phyloP scores from a whole-genome alignment of 37 sponge, comb jelly and placozoan species.

The Diacarnus erythraeanus region DNA sequence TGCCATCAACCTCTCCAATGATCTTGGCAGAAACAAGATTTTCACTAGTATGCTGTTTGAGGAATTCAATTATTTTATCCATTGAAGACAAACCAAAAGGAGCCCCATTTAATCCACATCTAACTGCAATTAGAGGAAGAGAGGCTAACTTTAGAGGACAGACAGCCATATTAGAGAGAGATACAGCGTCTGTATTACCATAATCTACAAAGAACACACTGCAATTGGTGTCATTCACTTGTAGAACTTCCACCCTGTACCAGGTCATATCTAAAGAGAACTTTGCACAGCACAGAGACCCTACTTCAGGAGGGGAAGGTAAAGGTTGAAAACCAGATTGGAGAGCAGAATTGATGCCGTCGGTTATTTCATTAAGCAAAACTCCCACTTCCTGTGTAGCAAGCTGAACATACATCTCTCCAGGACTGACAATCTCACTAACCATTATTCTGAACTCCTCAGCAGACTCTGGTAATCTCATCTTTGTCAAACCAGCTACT shows the following conservation, averaged over 20 bases:
- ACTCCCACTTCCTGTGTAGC: slow-evolving; percentile 7
- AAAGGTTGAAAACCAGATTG: neutral
- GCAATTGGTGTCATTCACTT: neutral
- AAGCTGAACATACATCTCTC: slow-evolving; percentile 16
- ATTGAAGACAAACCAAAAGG: slow-evolving; percentile 1
- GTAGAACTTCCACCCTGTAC: slow-evolving; percentile 56
- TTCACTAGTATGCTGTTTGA: neutral
- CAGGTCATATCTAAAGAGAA: slow-evolving; percentile 61
- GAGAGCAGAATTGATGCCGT: neutral
- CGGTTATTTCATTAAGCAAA: neutral
- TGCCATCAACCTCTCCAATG: neutral
- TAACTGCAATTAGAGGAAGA: slow-evolving; percentile 22
- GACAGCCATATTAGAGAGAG: neutral
- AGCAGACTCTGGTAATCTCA: neutral
- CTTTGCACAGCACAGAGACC: slow-evolving; percentile 54
- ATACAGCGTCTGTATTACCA: slow-evolving; percentile 62
- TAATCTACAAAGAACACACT: slow-evolving; percentile 59
- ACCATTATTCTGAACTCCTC: slow-evolving; percentile 7
- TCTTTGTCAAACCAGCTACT: neutral
- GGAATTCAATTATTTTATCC: neutral
- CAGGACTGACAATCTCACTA: slow-evolving; percentile 30
- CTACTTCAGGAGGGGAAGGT: slow-evolving; percentile 8
- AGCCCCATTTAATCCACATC: slow-evolving; percentile 27
- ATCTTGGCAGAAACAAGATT: neutral
- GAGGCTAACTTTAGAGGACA: slow-evolving; percentile 31